Base-by-base conservation (phyloP, 2,888 invertebrate genomes). In the Stenodera caucasica region DNA sequence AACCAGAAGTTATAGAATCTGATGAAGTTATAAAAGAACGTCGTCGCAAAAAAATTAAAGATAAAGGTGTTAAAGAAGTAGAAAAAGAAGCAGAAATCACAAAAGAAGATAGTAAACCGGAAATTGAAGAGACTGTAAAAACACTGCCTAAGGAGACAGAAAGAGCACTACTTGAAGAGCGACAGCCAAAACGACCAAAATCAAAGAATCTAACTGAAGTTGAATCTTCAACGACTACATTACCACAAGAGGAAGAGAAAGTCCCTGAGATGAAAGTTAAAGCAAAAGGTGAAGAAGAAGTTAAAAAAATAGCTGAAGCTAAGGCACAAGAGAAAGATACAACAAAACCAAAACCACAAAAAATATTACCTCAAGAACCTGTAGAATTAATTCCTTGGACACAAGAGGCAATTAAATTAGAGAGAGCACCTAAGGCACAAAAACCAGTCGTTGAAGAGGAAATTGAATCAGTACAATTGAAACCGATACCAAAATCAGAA, bases 371-470 rank as follows among this genome's bases (percentile, higher is more conserved):
- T 29, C 30, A 55, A n/a, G 55, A 55, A 45, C 15, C 9, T 14
- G 12, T 26, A 11, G 11, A 45, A 11, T 5, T 5, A 52, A 49
- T 57, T 63, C 82, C 84, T 8, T 84, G 85, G 85, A 88, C 84
- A 5, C 84, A 88, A 70, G 87, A 89, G 77, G 82, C 82, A 58
- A 78, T 84, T 15, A 79, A 74, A 33, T 71, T 86, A 12, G 86
- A 85, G 61, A 78, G 73, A 67, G 70, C 80, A 2, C 77, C 72
- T 68, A 63, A 62, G 49, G 52, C 54, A 21, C 53, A 51, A 23
- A 66, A 58, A 52, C 59, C 59, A 56, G 52, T 63, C 11, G 70
- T 73, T 6, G 74, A 75, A 57, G 65, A 71, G 58, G 69, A 75
- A 21, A 75, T 74, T 3, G 79, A 81, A 71, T 74, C 72, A 37